Conservation (phyloP, 2,113 vertebrate species). For the Otolemur garnettii region DNA sequence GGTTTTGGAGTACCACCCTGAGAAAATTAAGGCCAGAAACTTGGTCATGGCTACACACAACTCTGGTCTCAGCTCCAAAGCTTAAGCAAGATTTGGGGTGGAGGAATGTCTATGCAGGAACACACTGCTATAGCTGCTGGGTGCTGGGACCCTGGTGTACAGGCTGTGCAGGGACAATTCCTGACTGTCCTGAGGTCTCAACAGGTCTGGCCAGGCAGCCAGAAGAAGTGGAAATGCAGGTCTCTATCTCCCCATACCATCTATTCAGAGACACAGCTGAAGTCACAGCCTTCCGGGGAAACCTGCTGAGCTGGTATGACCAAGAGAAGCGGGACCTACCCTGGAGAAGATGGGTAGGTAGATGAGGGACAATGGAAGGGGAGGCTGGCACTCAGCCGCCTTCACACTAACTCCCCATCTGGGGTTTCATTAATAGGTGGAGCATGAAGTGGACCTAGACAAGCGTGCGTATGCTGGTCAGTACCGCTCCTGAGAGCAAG, state of each 20-base stretch:
- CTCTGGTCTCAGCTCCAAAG: constrained; percentile 8
- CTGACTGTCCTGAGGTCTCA: constrained; percentile 7
- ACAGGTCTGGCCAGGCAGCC: constrained; percentile 53
- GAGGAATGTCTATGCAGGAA: background rate
- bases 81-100: background rate
- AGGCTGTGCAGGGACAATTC: background rate
- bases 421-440: constrained; percentile 87
- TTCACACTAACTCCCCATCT: background rate
- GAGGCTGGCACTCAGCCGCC: background rate
- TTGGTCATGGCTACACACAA: background rate
- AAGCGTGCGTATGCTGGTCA: constrained; percentile 93
- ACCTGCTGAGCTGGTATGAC: constrained; percentile 94
- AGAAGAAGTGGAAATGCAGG: background rate
- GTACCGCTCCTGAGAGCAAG: constrained; percentile 54
- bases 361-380: rapidly evolving
- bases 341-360: constrained; percentile 93
- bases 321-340: constrained; percentile 92
- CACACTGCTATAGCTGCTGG: background rate
- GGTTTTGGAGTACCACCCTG: constrained; percentile 9
- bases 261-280: constrained; percentile 87
- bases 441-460: constrained; percentile 87
- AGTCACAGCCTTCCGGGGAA: constrained; percentile 83
- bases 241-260: constrained; percentile 84
- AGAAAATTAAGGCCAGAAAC: constrained; percentile 42
- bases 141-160: background rate